Conservation (phyloP, 2,888 invertebrate genomes). For the Mylabris sibirica region DNA sequence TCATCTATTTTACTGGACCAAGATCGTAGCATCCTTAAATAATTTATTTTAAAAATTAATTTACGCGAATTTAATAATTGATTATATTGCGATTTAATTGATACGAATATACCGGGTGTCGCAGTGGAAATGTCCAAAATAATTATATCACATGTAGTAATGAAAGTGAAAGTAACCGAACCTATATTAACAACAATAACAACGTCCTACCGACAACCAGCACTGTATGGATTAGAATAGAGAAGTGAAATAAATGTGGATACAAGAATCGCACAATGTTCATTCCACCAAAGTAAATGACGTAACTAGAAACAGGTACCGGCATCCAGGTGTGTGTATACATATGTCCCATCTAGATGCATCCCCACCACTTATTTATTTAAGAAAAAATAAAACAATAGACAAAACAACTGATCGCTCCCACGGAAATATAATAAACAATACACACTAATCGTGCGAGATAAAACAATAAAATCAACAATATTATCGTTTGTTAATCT, state of each 20-base stretch:
- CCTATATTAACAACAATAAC: constrained; percentile 36
- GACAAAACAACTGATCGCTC: background rate
- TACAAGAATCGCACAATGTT: constrained; percentile 19
- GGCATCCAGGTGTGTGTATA: background rate
- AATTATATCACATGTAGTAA: constrained; percentile 37
- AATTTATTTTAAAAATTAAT: background rate
- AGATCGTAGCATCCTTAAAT: background rate
- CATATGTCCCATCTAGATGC: background rate
- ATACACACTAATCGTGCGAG: background rate
- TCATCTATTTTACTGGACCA: background rate
- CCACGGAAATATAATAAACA: background rate
- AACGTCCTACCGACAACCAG: constrained; percentile 39
- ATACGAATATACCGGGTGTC: constrained; percentile 1
- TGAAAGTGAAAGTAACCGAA: constrained; percentile 45
- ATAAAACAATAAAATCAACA: background rate
- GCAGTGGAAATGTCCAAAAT: constrained; percentile 12
- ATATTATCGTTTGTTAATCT: too few species aligned
- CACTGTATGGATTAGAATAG: constrained; percentile 41
- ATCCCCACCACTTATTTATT: background rate
- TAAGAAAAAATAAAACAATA: background rate
- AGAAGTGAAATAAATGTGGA: constrained; percentile 34
- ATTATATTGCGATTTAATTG: background rate
- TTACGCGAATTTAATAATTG: background rate
- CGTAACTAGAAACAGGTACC: constrained; percentile 23
- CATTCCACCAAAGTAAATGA: constrained; percentile 38